Base-by-base conservation (phyloP, 2,888 invertebrate species). In the Dicyrtomina minuta region DNA sequence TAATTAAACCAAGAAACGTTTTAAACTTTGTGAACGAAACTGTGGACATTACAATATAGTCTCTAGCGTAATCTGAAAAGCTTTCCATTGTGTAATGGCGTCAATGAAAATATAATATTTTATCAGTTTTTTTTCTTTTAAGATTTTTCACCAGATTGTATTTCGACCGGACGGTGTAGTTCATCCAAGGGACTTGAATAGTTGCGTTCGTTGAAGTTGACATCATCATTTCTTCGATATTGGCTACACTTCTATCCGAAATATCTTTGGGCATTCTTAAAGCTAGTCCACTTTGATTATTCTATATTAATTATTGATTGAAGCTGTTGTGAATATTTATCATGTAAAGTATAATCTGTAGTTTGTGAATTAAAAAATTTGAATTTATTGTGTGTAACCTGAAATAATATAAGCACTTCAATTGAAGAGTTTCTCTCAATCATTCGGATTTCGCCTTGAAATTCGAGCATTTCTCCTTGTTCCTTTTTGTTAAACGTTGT, bases 101-200 rank as follows among this genome's bases (percentile, higher is more conserved):
- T n/a, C n/a, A n/a, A n/a, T n/a, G n/a, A n/a, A n/a, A n/a, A n/a
- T n/a, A n/a, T n/a, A n/a, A n/a, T n/a, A n/a, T n/a, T n/a, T n/a
- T n/a, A n/a, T n/a, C n/a, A n/a, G n/a, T n/a, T n/a, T n/a, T n/a
- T n/a, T n/a, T n/a, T n/a, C n/a, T n/a, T n/a, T n/a, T n/a, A n/a
- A n/a, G n/a, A n/a, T n/a, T n/a, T n/a, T n/a, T n/a, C n/a, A 65
- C 64, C 27, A 65, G 41, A 41, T 65, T 41, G 24, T 65, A 65
- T 49, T 51, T 27, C 5, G 64, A 65, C 10, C 64, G 53, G 1
- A 65, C n/a, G 2, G 64, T 65, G 41, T 53, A 65, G 8, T 65
- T 53, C 1, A 65, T 15, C 15, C n/a, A 15, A 6, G 64, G 64
- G n/a, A 65, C 22, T 17, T 51, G 33, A 13, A 65, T 41, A 8